Evolutionary conservation across 2,797 vertebrate genomes (phyloP).

Genomic region (Urosaurus nigricauda): DNA sequence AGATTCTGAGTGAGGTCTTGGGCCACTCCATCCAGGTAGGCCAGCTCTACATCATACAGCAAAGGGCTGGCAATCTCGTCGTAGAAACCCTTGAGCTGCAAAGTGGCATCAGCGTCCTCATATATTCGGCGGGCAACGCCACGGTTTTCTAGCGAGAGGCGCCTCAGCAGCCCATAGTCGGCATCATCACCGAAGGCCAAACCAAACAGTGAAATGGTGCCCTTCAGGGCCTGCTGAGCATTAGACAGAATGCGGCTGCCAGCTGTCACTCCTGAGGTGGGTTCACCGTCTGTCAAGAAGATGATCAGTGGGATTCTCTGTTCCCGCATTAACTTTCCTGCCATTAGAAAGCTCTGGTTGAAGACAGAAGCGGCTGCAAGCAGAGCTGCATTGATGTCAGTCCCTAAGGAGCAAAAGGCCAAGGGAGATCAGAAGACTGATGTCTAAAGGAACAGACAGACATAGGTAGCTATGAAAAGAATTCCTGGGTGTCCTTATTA

Average conservation of each 20-base stretch:
- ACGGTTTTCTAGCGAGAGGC: conserved; percentile 85
- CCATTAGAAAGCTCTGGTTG: conserved; percentile 68
- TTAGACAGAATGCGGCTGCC: conserved; percentile 83
- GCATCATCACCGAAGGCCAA: conserved; percentile 89
- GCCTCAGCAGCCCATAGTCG: conserved; percentile 84
- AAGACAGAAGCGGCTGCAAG: conserved; percentile 85
- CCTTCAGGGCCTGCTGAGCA: conserved; percentile 79
- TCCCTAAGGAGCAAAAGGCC: conserved; percentile 80
- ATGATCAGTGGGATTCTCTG: conserved; percentile 84
- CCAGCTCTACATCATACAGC: conserved; percentile 84
- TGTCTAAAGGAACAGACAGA: background rate
- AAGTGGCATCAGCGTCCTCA: conserved; percentile 84
- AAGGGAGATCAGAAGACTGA: background rate
- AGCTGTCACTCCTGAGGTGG: conserved; percentile 83
- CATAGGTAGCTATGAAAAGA: background rate
- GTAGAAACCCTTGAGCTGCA: conserved; percentile 88
- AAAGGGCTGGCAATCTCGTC: conserved; percentile 88
- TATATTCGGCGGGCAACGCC: conserved; percentile 85
- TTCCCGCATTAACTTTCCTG: conserved; percentile 45
- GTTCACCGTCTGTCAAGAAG: conserved; percentile 89
- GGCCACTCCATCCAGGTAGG: conserved; percentile 83
- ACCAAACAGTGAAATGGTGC: conserved; percentile 83
- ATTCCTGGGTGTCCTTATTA: background rate
- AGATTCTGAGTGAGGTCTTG: conserved; percentile 81
- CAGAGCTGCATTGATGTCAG: conserved; percentile 87